Evolutionary conservation across 2,797 vertebrate species (phyloP).

Genomic region (Petrocephalus schoutedeni): DNA sequence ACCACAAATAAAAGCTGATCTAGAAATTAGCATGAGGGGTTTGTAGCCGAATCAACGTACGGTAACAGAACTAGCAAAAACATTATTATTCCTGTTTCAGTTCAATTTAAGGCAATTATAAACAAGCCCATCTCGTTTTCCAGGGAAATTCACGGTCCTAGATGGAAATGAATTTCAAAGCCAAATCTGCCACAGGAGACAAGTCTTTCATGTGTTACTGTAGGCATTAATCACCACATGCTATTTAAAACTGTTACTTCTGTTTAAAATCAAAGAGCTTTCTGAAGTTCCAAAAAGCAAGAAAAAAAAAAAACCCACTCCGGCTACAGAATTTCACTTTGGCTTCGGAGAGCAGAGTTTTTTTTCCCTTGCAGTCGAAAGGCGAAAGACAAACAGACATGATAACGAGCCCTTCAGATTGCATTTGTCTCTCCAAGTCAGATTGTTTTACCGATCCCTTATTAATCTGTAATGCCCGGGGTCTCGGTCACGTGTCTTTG

Average conservation of each 20-base stretch:
- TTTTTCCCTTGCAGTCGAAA: not conserved
- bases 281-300: slow-evolving; percentile 32
- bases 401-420: slow-evolving; percentile 12
- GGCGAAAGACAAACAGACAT: not conserved
- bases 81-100: not conserved
- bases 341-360: not conserved
- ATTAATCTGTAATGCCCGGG: slow-evolving; percentile 26
- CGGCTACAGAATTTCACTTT: slow-evolving; percentile 11
- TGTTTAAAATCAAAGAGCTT: slow-evolving; percentile 39
- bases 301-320: slow-evolving; percentile 11
- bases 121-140: not conserved
- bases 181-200: not conserved
- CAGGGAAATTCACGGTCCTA: not conserved
- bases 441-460: slow-evolving; percentile 21
- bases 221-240: slow-evolving; percentile 18
- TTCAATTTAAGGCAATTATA: not conserved
- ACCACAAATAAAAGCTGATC: not conserved
- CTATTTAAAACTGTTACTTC: slow-evolving; percentile 36
- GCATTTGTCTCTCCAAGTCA: slow-evolving; percentile 12
- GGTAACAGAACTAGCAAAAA: not conserved
- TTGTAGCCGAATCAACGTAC: not conserved
- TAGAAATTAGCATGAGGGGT: not conserved
- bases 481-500: not conserved
- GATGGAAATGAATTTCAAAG: slow-evolving; percentile 3
- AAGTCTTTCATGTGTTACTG: not conserved